phyloP scores from a whole-genome alignment of 2,113 vertebrate genomes.

The Amphilophus citrinellus region DNA sequence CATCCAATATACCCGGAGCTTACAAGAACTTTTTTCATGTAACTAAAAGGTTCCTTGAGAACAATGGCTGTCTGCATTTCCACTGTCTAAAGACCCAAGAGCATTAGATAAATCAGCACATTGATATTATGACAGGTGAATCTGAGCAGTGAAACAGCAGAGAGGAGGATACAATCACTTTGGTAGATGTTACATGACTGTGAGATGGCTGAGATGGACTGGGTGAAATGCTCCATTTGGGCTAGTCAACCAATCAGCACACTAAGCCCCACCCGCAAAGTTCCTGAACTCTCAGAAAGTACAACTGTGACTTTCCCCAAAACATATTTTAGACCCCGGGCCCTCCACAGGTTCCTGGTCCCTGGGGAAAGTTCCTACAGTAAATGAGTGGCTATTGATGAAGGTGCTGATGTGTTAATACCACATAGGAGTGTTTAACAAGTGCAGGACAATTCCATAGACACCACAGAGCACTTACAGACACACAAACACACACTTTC shows the following conservation, averaged over 20 bases:
- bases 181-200: background rate
- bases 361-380: background rate
- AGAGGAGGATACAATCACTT: background rate
- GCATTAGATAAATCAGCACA: background rate
- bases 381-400: slow-evolving; percentile 24
- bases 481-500: background rate
- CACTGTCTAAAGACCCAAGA: background rate
- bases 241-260: background rate
- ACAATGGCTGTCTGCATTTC: background rate
- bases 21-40: background rate
- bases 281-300: background rate
- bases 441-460: slow-evolving; percentile 8
- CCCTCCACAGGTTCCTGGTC: background rate
- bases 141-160: background rate
- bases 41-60: background rate
- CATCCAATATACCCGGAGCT: background rate
- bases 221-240: background rate
- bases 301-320: background rate
- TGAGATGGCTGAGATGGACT: accelerated
- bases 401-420: slow-evolving; percentile 65
- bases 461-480: background rate
- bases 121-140: background rate
- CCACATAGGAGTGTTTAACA: slow-evolving; percentile 11
- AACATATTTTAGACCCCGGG: background rate
- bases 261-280: accelerated